Percentiles rank a stretch among this genome's conserved stretches.
Evolutionary conservation across 2,888 invertebrate genomes (phyloP).

Genomic region (Hermodice carunculata): DNA sequence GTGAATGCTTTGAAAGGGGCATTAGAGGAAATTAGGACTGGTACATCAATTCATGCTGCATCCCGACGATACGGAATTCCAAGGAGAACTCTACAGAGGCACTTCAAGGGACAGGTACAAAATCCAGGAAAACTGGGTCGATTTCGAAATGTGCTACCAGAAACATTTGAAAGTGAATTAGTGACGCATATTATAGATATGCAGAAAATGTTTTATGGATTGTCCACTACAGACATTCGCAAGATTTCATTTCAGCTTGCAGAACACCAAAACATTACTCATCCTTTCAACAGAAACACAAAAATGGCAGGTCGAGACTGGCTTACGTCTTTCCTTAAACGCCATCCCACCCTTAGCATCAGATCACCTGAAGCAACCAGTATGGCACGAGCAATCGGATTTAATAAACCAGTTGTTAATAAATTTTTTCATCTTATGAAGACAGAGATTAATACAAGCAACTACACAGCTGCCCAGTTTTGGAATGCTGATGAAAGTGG

Average conservation of each 20-base stretch:
- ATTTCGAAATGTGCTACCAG: not conserved
- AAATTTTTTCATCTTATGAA: slow-evolving; percentile 26
- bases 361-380: slow-evolving; percentile 34
- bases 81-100: slow-evolving; percentile 12
- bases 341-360: slow-evolving; percentile 30
- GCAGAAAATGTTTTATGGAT: slow-evolving; percentile 26
- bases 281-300: slow-evolving; percentile 28
- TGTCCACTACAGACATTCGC: slow-evolving; percentile 25
- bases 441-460: slow-evolving; percentile 1
- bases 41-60: too few relatives aligned
- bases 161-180: slow-evolving; percentile 7
- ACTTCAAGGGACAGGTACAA: slow-evolving; percentile 16
- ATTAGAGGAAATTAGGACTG: too few relatives aligned
- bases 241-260: slow-evolving; percentile 37
- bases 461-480: slow-evolving; percentile 1
- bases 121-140: slow-evolving; percentile 18
- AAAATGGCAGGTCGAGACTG: slow-evolving; percentile 40
- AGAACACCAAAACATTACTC: slow-evolving; percentile 22
- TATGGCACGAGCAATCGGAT: slow-evolving; percentile 32
- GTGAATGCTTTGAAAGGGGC: too few relatives aligned
- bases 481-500: slow-evolving; percentile 41
- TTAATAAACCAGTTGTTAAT: slow-evolving; percentile 33
- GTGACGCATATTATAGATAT: slow-evolving; percentile 17
- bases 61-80: slow-evolving; percentile 1
- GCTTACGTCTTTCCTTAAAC: slow-evolving; percentile 30